Evolutionary conservation across 92 coral and sea anemone genomes (phyloP), one percentile per base, ranked within the genome.

Genomic region (Virgularia gustaviana): DNA sequence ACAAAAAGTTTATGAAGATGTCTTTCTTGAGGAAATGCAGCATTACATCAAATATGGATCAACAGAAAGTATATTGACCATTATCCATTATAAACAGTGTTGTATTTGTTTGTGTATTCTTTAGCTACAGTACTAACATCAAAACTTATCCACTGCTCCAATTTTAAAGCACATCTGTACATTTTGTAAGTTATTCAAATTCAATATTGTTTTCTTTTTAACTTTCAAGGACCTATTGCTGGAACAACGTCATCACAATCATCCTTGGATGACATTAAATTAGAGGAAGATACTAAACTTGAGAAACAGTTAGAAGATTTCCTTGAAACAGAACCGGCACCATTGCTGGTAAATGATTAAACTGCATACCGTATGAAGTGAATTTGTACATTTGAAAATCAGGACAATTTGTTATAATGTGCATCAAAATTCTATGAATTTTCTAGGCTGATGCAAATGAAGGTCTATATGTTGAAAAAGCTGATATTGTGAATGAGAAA

Each of bases 1-100:
- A 73, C 99, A 87, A 43, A 89, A 89, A 38, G 99, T 94, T 28
- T 94, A 89, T 77, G 91, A 89, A 56, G 99, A 94, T 70, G 99
- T 96, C 4, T 94, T 94, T 63, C 82, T 94, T 35, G 96, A 94
- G 66, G 96, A 94, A 73, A 94, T 94, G 99, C 90, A 85, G 57
- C 90, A 94, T 79, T 94, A 94, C 70, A 90, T 89, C 20, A 88
- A 94, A 79, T 88, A 84, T 77, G 99, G 99, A 37, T 84, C 84
- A 24, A 94, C 99, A 38, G 99, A 94, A 82, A 91, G 99, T 94
- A 68, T 22, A 30, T 54, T 18, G 5, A 2, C 13, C 20, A 7
- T 3, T 27, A 6, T 8, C 11, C 4, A 5, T 20, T 36, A 44
- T 20, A 6, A 76, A 8, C 29, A 18, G 16, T 57, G 11, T 3